phyloP scores from a whole-genome alignment of 2,888 invertebrate species.

The Lepidochitona cinerea region DNA sequence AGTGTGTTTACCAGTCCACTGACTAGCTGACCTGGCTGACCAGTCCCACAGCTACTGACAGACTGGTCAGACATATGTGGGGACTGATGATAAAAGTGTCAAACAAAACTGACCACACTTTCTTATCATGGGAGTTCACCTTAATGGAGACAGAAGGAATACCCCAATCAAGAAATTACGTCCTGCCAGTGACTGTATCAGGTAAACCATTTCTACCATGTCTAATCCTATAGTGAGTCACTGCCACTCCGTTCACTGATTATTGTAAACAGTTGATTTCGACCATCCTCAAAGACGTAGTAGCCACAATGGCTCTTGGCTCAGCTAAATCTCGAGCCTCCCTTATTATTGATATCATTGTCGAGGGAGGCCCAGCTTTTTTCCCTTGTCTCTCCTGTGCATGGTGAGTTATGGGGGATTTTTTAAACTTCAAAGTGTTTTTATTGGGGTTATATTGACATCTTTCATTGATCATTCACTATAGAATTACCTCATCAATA shows the following conservation, averaged over 20 bases:
- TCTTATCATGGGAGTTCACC: neutral
- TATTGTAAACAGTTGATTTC: neutral
- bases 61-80: too few relatives aligned
- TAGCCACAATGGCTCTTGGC: neutral
- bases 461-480: too few relatives aligned
- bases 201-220: neutral
- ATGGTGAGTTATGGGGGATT: neutral
- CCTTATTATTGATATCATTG: neutral
- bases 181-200: slow-evolving; percentile 5
- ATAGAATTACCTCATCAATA: too few relatives aligned
- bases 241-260: too few relatives aligned
- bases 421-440: too few relatives aligned
- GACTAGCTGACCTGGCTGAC: too few relatives aligned
- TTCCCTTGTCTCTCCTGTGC: neutral
- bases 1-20: too few relatives aligned
- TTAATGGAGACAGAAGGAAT: neutral
- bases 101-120: neutral
- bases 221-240: neutral
- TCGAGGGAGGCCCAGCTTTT: neutral
- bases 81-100: too few relatives aligned
- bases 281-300: too few relatives aligned
- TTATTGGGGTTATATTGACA: too few relatives aligned
- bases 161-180: neutral
- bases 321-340: neutral
- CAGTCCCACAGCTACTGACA: too few relatives aligned